Base-by-base conservation (phyloP, 1,140 invertebrate species). In the Aphidius gifuensis region DNA sequence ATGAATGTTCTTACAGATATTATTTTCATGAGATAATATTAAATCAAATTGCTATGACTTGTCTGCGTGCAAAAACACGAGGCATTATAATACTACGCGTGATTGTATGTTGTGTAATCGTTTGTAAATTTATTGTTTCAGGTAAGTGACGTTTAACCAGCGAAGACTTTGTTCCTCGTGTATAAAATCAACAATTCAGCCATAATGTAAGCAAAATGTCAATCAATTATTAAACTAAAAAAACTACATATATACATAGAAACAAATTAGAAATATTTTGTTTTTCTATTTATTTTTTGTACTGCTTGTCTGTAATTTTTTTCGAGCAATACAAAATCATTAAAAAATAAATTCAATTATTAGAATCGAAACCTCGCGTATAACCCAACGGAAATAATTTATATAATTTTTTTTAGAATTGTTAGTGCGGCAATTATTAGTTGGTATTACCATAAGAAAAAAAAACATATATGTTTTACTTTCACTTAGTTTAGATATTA, bases 111-210 rank as follows among this genome's bases (percentile, higher is more conserved):
- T 71, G 66, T 71, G 71, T 80, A 81, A 81, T 74, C 71, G 71
- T 74, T 69, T 76, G 72, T 32, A 76, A 76, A 80, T 81, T 81
- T 80, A 80, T 81, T 81, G 78, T 81, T 81, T 79, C 78, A 81
- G 79, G 80, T 80, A 81, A 81, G 80, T 80, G 79, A 80, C 76
- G 71, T 73, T 71, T 71, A 69, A 71, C 75, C 75, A 69, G 42
- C 50, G 50, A 38, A 68, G 68, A 71, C 65, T 66, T 60, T 66
- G 64, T 66, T 72, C 68, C 70, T 71, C 69, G 74, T 70, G 71
- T 65, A 70, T 70, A 67, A 69, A 74, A 74, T 67, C 69, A 73
- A 69, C 71, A 71, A 74, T 74, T 70, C 71, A 68, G 69, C 68
- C 73, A 71, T 74, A 76, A 77, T 77, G 79, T 81, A 79, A 81